Base-by-base conservation (phyloP, 1,140 invertebrate species). In the Drosophila willistoni region DNA sequence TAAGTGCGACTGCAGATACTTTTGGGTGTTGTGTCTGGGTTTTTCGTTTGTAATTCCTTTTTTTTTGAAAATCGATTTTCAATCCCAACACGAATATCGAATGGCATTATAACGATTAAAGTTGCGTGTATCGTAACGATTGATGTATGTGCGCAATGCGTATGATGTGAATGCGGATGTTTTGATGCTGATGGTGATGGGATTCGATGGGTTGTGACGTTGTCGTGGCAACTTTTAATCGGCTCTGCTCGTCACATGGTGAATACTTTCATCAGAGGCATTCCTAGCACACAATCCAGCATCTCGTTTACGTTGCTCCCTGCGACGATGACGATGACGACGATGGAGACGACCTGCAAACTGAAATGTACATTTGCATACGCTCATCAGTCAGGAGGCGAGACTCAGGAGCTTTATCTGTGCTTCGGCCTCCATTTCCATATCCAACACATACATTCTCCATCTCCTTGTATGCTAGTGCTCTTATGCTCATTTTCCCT, bases 161-260 rank as follows among this genome's bases (percentile, higher is more conserved):
- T 56, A 62, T 64, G 47, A 51, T 62, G 36, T 14, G 64, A n/a
- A 25, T 55, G 36, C 66, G 64, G 44, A 51, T 17, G 17, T 51
- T 22, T 22, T 34, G 56, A 61, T 54, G 63, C 7, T 29, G 59
- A 55, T 66, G 60, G 3, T 39, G 71, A 66, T 71, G 55, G 7
- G 61, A 63, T 77, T 65, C n/a, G 78, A 71, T 67, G 70, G 62
- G 56, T 12, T 74, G 63, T 59, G 71, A 74, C 68, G 84, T 81
- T 87, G 80, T 84, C 85, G 79, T 78, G 73, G 84, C 68, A 87
- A 87, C 80, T 84, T 87, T 89, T 87, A 87, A 87, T 87, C 84
- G 84, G 84, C 84, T 89, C 80, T 78, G 77, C 17, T 51, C 59
- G 71, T 87, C 77, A 41, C 71, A 57, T 70, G 68, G 33, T 25